These are phyloP conservation scores for Acanthornis magna DNA, from an alignment of 2,797 vertebrate species.

Conservation along the genomic window DNA sequence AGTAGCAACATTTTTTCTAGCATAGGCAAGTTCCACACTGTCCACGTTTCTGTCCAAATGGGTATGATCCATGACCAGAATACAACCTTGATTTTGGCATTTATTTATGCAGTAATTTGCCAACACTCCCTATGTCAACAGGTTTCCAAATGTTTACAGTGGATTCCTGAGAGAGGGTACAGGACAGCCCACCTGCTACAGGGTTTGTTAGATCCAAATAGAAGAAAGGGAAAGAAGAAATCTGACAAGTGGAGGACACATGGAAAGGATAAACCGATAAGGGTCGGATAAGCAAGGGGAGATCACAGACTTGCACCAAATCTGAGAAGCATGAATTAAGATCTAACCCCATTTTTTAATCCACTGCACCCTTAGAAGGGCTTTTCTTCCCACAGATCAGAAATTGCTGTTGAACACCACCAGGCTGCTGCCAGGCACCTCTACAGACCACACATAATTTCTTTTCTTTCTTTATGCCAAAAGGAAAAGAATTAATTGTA, in stretches of 20 bases:
- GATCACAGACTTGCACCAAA: neutral
- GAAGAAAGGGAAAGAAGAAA: neutral
- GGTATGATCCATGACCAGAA: neutral
- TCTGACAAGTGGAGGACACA: neutral
- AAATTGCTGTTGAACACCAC: neutral
- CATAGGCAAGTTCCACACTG: neutral
- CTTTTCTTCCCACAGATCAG: neutral
- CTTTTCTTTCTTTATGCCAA: neutral
- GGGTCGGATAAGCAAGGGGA: neutral
- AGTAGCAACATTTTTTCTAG: neutral
- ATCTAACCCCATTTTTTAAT: neutral
- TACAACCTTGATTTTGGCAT: neutral
- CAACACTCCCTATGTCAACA: neutral
- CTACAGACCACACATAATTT: neutral
- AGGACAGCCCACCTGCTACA: neutral
- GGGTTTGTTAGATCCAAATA: neutral
- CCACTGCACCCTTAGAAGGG: neutral
- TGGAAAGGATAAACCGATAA: neutral
- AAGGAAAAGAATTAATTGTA: neutral
- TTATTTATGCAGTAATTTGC: neutral
- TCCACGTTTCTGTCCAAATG: accelerated
- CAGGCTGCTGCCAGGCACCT: neutral
- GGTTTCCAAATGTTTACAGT: neutral
- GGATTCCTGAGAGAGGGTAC: neutral
- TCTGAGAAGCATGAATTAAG: neutral